Evolutionary conservation across 2,797 vertebrate genomes (phyloP), one percentile per base, ranked within the genome.

Genomic region (Sandelia bainsii): DNA sequence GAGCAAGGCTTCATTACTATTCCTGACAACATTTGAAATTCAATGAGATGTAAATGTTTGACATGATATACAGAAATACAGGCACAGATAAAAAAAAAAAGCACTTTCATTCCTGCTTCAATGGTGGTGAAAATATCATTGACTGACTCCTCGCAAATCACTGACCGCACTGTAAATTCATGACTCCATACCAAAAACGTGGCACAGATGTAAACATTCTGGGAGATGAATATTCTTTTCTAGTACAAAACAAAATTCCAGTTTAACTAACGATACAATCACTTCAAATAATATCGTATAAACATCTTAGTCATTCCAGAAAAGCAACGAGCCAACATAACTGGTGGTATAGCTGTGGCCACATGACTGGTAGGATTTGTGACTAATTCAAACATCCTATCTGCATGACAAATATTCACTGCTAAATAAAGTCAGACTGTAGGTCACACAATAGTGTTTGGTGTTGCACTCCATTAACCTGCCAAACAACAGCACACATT

Each of bases 21-120:
- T 95, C 94, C 92, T 93, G 91, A 91, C 86, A 86, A 85, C 88
- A 94, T 95, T 93, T 95, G 94, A 94, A 95, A 95, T 94, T 95
- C 94, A 94, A 95, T 95, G 94, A 95, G 93, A 95, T 95, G 94
- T 93, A 95, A 95, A 95, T 95, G 92, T 93, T 94, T 92, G 90
- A 94, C 93, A 93, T 90, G 92, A 94, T 92, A 93, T 91, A 94
- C 92, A 93, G 85, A 94, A 94, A 94, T 84, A 81, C 72, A 80
- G 89, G 81, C 81, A 70, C 74, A 89, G 89, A 94, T 92, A 93
- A 93, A 93, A 40, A 40, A 37, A 44, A 44, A 44, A 44, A 92
- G 93, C 86, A 91, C 86, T 34, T 34, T 91, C 80, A 88, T 91
- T 81, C 86, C 78, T 77, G 85, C 87, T 91, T 94, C 93, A 93